Conservation (phyloP, 2,113 vertebrate species). For the Electrona antarctica region DNA sequence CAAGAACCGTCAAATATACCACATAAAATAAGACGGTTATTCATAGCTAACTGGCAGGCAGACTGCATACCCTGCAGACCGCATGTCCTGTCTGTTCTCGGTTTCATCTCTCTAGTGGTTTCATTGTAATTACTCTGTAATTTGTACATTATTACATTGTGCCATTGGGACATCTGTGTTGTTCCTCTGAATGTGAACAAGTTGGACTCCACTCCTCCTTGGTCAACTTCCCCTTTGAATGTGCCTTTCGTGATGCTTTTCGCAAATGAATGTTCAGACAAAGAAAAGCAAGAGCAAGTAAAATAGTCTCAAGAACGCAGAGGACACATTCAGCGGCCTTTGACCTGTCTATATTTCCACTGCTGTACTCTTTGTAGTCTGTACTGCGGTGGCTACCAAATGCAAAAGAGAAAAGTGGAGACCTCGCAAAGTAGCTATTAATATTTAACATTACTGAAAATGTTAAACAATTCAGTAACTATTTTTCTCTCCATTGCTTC, state of each 20-base stretch:
- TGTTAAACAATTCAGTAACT: not conserved
- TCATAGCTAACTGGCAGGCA: too few species aligned
- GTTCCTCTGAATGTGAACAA: too few species aligned
- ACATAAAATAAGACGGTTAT: constrained; percentile 1
- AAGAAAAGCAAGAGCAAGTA: not conserved
- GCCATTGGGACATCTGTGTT: too few species aligned
- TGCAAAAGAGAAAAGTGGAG: not conserved
- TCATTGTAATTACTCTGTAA: too few species aligned
- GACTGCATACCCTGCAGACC: too few species aligned
- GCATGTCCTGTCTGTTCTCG: too few species aligned
- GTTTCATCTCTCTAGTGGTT: too few species aligned
- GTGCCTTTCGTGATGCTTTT: too few species aligned
- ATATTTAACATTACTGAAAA: constrained; percentile 17
- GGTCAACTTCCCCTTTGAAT: not conserved
- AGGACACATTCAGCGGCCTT: not conserved
- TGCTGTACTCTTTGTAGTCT: not conserved
- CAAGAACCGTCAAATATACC: not conserved
- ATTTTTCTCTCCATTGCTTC: constrained; percentile 22
- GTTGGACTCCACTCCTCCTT: not conserved
- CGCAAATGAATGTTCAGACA: too few species aligned
- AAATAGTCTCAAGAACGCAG: not conserved
- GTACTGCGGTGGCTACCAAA: not conserved
- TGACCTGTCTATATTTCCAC: not conserved
- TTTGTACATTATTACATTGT: too few species aligned
- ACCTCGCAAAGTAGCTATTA: not conserved